Evolutionary conservation across 2,888 invertebrate genomes (phyloP).

Genomic region (Lasius platythorax): DNA sequence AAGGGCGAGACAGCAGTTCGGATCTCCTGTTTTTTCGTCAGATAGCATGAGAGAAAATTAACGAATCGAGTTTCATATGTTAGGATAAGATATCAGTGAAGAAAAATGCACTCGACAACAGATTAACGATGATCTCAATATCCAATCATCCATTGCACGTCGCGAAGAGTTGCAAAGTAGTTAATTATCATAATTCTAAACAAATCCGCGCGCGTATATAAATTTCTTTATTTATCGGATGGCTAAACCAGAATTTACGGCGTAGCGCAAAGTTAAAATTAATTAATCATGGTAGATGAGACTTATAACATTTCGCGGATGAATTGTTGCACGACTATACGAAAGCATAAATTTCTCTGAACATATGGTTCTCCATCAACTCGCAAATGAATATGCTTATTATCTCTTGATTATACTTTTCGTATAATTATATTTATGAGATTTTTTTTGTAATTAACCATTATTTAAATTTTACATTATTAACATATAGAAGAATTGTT

Average conservation of each 20-base stretch:
- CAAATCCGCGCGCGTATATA: background rate
- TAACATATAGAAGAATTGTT: background rate
- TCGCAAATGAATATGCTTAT: slow-evolving; percentile 14
- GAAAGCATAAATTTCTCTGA: slow-evolving; percentile 38
- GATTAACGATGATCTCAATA: slow-evolving; percentile 52
- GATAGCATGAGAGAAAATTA: slow-evolving; percentile 51
- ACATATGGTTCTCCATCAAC: slow-evolving; percentile 1
- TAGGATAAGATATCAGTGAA: slow-evolving; percentile 28
- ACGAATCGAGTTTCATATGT: slow-evolving; percentile 37
- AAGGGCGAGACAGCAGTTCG: slow-evolving; percentile 59
- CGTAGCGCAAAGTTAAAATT: slow-evolving; percentile 18
- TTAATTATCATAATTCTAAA: slow-evolving; percentile 1
- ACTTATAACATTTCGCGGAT: slow-evolving; percentile 10
- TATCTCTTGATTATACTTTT: slow-evolving; percentile 2
- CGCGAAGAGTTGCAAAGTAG: background rate
- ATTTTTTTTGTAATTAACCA: slow-evolving; percentile 13
- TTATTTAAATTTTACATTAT: background rate
- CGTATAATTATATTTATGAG: slow-evolving; percentile 6
- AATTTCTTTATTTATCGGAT: background rate
- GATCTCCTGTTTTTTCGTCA: slow-evolving; percentile 38
- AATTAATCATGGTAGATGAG: slow-evolving; percentile 30
- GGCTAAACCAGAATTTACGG: slow-evolving; percentile 3
- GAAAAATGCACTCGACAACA: slow-evolving; percentile 41
- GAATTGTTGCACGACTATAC: slow-evolving; percentile 19
- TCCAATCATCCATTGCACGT: background rate